A percentile compares a stretch with the other conserved stretches of the same genome.
Conservation (phyloP, 2,888 invertebrate species). For the Lepeophtheirus nordmannii region DNA sequence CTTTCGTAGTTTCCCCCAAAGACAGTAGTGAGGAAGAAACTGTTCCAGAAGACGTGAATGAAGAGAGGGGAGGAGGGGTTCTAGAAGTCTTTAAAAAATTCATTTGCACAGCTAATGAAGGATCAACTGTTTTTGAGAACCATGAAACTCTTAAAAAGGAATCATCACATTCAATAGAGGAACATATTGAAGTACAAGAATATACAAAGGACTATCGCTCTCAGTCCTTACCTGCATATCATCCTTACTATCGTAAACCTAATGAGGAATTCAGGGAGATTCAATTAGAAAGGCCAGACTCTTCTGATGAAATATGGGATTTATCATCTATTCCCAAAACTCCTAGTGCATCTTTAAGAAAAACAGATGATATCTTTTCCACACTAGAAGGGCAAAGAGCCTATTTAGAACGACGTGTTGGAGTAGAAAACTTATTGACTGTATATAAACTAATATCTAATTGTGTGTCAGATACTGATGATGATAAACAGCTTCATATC, state of each 20-base stretch:
- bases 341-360: not conserved
- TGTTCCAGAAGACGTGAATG: too few species aligned
- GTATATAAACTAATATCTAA: slow-evolving; percentile 11
- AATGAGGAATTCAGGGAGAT: not conserved
- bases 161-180: not conserved
- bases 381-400: slow-evolving; percentile 12
- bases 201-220: not conserved
- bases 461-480: slow-evolving; percentile 7
- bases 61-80: too few species aligned
- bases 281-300: not conserved
- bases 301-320: slow-evolving; percentile 2
- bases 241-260: not conserved
- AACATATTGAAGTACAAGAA: not conserved
- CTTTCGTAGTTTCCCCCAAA: not conserved
- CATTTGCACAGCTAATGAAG: not conserved
- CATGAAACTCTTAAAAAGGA: not conserved
- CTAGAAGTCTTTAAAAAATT: not conserved
- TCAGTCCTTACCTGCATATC: not conserved
- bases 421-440: slow-evolving; percentile 5
- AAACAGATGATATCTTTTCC: not conserved
- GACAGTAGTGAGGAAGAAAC: too few species aligned
- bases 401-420: slow-evolving; percentile 8
- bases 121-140: not conserved
- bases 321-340: not conserved
- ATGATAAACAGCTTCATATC: slow-evolving; percentile 11